These are phyloP conservation scores for Hemitrygon akajei DNA, from an alignment of 2,797 vertebrate genomes.

Conservation along the genomic window DNA sequence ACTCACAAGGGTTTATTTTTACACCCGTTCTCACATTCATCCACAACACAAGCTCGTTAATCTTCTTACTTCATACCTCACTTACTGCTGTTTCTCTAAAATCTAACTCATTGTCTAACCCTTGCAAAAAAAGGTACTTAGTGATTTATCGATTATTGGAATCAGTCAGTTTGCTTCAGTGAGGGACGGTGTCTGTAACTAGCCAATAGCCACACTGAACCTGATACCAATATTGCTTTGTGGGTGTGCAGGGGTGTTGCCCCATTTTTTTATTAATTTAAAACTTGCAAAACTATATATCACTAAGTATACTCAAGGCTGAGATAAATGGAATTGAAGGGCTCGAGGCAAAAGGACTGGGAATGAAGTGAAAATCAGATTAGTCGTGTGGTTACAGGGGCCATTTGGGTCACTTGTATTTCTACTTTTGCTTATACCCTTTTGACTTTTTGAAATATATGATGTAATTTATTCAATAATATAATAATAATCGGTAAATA, in stretches of 20 bases:
- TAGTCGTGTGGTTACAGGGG: too few relatives aligned
- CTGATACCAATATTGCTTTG: not conserved
- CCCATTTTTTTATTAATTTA: not conserved
- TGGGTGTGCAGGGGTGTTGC: too few relatives aligned
- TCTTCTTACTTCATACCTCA: conserved; percentile 12
- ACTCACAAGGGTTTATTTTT: conserved; percentile 7
- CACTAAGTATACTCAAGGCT: not conserved
- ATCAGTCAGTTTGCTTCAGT: not conserved
- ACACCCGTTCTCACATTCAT: not conserved
- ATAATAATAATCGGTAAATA: too few relatives aligned
- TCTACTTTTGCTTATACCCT: too few relatives aligned
- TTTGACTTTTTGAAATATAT: too few relatives aligned
- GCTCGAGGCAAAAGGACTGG: too few relatives aligned
- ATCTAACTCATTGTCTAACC: not conserved
- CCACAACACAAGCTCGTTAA: not conserved
- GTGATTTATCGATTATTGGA: not conserved
- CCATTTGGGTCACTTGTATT: not conserved
- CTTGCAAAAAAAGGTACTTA: not conserved
- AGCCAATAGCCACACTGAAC: not conserved
- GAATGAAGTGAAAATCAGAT: too few relatives aligned
- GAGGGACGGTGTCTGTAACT: not conserved
- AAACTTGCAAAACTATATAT: not conserved
- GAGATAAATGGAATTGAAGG: too few relatives aligned
- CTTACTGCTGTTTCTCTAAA: not conserved
- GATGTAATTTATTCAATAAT: too few relatives aligned